Evolutionary conservation across 2,888 invertebrate species (phyloP), one percentile per base, ranked within the genome.

Genomic region (Nymphalis polychloros): DNA sequence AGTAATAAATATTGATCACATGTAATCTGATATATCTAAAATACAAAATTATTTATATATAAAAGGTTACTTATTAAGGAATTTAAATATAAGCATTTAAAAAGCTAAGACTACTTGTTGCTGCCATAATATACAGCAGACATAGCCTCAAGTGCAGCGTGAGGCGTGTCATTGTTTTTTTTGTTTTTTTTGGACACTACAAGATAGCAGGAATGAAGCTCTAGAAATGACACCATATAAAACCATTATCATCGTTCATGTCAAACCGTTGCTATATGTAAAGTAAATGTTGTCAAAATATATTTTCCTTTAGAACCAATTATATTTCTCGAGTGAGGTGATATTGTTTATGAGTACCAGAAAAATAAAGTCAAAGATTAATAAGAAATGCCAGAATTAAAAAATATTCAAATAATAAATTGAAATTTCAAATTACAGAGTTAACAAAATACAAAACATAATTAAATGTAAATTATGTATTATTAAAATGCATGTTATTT

Each of bases 291-390:
- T 55, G 60, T 60, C 53, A 47, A 10, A 48, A 53, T 55, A 61
- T 61, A 66, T 61, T 61, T 61, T 55, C 66, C 55, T 66, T 61
- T 47, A 48, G 61, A 48, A 61, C 61, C 66, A 61, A 66, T 66
- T 61, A 49, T 48, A 53, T 46, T 50, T 65, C 52, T 50, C 50
- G 53, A 48, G 52, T 17, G 48, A 17, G 60, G 4, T 23, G 20
- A 52, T 13, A 41, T 41, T 41, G 4, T 41, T 41, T 41, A 41
- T 41, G 13, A 41, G 41, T 41, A 41, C 10, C 13, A 41, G 41
- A 13, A 4, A 41, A 41, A 41, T 41, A 41, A 41, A 41, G 41
- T 41, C 41, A 10, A 41, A 41, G 13, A 13, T 41, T 10, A 41
- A 13, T 41, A 41, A 0, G 13, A 8, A 41, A 41, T n/a, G n/a